Conservation (phyloP, 2,113 vertebrate species). For the Oceanites oceanicus region DNA sequence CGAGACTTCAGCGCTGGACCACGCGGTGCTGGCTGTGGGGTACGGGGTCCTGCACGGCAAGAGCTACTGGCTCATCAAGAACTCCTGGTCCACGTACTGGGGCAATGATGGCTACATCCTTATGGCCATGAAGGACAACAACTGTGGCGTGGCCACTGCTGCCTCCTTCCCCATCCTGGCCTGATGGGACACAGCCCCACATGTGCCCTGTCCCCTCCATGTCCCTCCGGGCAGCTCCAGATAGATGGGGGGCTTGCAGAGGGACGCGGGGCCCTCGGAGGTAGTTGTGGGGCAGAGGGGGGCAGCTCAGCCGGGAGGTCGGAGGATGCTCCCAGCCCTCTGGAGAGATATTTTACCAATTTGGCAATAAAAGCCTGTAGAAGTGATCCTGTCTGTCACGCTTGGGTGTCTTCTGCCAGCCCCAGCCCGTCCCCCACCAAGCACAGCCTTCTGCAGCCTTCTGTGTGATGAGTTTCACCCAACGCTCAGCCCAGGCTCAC, state of each 20-base stretch:
- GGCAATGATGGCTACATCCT: slow-evolving; percentile 81
- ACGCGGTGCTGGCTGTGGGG: slow-evolving; percentile 78
- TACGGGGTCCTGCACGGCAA: slow-evolving; percentile 69
- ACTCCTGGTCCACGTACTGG: slow-evolving; percentile 84
- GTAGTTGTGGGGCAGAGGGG: background rate
- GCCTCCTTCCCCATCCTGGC: slow-evolving; percentile 79
- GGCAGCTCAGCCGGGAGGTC: background rate
- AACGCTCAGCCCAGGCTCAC: background rate
- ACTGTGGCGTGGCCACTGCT: slow-evolving; percentile 78
- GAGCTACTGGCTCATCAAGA: slow-evolving; percentile 80
- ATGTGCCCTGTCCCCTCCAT: fast-evolving
- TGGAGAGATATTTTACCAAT: background rate
- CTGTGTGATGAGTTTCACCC: background rate
- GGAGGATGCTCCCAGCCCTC: background rate
- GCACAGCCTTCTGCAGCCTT: background rate
- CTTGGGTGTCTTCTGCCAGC: background rate
- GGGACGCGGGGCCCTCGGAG: fast-evolving
- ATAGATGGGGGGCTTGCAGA: background rate
- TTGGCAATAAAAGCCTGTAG: background rate
- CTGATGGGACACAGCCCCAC: background rate
- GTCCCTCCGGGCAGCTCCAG: background rate
- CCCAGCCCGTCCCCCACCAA: fast-evolving
- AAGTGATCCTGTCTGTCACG: background rate
- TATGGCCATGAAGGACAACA: slow-evolving; percentile 82
- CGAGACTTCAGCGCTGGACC: slow-evolving; percentile 66